phyloP scores from a whole-genome alignment of 1,140 invertebrate genomes.

The Polypedilum vanderplanki region DNA sequence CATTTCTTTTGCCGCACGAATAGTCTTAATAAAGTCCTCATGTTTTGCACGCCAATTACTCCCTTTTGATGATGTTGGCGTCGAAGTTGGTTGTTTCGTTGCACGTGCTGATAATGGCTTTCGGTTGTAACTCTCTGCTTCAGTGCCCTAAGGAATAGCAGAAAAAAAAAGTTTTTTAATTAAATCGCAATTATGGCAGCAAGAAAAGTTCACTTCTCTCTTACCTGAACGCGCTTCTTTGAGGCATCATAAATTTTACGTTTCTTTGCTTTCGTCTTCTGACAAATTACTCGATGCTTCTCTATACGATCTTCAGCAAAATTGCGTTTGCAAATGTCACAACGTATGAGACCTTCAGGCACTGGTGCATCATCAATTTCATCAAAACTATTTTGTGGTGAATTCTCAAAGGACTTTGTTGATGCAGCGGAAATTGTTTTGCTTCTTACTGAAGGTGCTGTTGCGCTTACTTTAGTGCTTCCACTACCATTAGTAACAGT shows the following conservation, averaged over 20 bases:
- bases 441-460: not conserved
- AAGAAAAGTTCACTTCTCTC: conserved; percentile 33
- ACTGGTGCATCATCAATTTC: conserved; percentile 31
- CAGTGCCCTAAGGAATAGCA: conserved; percentile 60
- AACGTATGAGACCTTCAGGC: conserved; percentile 46
- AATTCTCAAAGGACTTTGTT: not conserved
- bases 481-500: not conserved
- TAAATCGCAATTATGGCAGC: conserved; percentile 9
- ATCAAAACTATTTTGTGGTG: not conserved
- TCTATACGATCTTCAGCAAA: conserved; percentile 72
- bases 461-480: not conserved
- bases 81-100: conserved; percentile 31
- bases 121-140: conserved; percentile 67
- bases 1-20: conserved; percentile 83
- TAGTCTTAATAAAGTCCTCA: conserved; percentile 84
- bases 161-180: conserved; percentile 21
- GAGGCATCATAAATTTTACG: conserved; percentile 80
- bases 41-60: conserved; percentile 86
- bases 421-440: not conserved
- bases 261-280: conserved; percentile 65
- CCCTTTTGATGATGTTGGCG: conserved; percentile 37
- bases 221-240: conserved; percentile 63
- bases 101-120: conserved; percentile 40
- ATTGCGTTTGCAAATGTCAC: conserved; percentile 59
- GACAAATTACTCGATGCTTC: conserved; percentile 77